phyloP scores from a whole-genome alignment of 1,140 invertebrate species.

The Drosophila simulans region DNA sequence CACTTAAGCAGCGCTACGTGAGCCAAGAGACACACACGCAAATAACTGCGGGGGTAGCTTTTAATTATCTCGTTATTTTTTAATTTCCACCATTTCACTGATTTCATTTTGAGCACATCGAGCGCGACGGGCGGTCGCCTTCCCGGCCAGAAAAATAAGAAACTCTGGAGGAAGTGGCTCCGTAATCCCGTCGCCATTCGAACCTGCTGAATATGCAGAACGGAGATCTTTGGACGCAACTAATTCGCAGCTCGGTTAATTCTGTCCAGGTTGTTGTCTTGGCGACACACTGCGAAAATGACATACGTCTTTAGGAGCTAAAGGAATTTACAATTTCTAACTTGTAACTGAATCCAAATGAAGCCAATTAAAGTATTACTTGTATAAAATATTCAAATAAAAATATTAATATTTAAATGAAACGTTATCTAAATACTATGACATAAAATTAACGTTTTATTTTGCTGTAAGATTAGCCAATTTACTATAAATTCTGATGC shows the following conservation, averaged over 20 bases:
- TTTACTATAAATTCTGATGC: no score
- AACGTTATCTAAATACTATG: no score
- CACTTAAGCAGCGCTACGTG: slow-evolving; percentile 76
- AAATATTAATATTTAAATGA: no score
- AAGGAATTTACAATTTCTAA: no score
- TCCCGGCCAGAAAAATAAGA: slow-evolving; percentile 10
- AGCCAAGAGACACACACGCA: slow-evolving; percentile 54
- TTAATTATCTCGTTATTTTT: slow-evolving; percentile 82
- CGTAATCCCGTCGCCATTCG: slow-evolving; percentile 24
- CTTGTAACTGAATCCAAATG: no score
- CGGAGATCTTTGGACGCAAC: slow-evolving; percentile 45
- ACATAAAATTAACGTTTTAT: no score
- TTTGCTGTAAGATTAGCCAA: no score
- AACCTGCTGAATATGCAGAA: slow-evolving; percentile 37
- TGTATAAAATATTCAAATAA: no score
- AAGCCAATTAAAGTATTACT: no score
- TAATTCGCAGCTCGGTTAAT: slow-evolving; percentile 59
- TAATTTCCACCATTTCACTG: slow-evolving; percentile 79
- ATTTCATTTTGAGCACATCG: slow-evolving; percentile 71
- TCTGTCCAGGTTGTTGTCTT: slow-evolving; percentile 45
- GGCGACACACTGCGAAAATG: slow-evolving; percentile 1
- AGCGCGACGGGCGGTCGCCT: slow-evolving; percentile 43
- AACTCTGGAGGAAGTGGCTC: slow-evolving; percentile 3
- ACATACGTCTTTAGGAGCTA: no score
- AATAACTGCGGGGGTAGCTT: slow-evolving; percentile 77